These are phyloP conservation scores for Teinopalpus imperialis DNA, from an alignment of 2,888 invertebrate genomes.

Conservation along the genomic window DNA sequence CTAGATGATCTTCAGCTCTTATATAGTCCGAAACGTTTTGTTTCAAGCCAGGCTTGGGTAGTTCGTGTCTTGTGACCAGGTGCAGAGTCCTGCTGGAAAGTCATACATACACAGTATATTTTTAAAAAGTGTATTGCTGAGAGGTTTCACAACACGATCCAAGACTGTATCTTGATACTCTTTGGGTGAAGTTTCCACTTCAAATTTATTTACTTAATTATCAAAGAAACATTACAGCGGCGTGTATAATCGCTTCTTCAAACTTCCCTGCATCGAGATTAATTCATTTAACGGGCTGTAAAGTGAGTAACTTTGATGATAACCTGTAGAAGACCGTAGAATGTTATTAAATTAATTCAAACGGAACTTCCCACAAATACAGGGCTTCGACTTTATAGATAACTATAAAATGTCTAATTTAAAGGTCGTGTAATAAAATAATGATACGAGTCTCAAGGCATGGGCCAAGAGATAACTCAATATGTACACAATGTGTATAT, in stretches of 20 bases:
- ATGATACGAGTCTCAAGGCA: not conserved
- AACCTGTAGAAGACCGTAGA: conserved; percentile 13
- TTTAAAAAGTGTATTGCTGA: too few species aligned
- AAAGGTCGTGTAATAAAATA: not conserved
- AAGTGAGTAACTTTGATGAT: conserved; percentile 20
- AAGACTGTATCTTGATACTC: too few species aligned
- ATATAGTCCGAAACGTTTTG: too few species aligned
- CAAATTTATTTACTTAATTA: not conserved
- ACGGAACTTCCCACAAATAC: conserved; percentile 5
- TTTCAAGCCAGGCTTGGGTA: too few species aligned
- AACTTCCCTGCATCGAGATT: conserved; percentile 14
- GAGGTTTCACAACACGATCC: too few species aligned
- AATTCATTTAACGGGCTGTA: conserved; percentile 18
- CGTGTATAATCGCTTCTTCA: conserved; percentile 6
- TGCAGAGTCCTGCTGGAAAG: too few species aligned
- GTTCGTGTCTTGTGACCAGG: too few species aligned
- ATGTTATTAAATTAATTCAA: conserved; percentile 20
- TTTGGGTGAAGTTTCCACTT: too few species aligned
- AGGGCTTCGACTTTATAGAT: conserved; percentile 9
- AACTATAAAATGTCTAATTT: conserved; percentile 5
- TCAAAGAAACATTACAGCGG: not conserved
- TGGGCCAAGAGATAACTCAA: too few species aligned
- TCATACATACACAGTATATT: too few species aligned
- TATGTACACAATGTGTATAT: too few species aligned
- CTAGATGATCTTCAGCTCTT: too few species aligned